Conservation (phyloP, 2,797 vertebrate genomes). For the Bovichtus diacanthus region DNA sequence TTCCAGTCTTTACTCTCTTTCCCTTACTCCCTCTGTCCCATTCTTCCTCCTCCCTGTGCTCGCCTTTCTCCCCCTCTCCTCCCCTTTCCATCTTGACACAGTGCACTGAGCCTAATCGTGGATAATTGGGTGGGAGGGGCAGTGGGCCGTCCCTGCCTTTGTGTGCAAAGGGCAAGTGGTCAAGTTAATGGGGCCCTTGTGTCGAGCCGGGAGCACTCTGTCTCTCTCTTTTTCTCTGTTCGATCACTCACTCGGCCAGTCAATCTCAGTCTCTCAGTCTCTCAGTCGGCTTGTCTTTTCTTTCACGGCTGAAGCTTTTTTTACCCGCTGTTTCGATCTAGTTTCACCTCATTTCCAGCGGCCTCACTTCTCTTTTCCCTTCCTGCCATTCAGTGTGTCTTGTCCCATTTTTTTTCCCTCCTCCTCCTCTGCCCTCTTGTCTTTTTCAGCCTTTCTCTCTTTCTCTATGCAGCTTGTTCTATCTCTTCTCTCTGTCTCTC, state of each 20-base stretch:
- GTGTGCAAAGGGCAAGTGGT: conserved; percentile 99
- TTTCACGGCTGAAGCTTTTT: conserved; percentile 61
- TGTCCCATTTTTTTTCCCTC: conserved; percentile 48
- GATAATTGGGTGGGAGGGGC: conserved; percentile 99
- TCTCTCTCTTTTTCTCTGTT: conserved; percentile 78
- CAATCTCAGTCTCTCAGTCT: conserved; percentile 73
- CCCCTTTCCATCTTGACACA: conserved; percentile 99
- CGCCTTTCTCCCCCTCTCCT: conserved; percentile 81
- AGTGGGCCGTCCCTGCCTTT: conserved; percentile 96
- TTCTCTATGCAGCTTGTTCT: conserved; percentile 46
- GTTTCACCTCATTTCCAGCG: conserved; percentile 67
- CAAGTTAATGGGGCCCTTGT: conserved; percentile 99
- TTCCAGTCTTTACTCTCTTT: conserved; percentile 27
- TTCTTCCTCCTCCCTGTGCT: conserved; percentile 53
- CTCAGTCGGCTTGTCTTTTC: conserved; percentile 68
- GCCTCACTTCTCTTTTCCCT: conserved; percentile 59
- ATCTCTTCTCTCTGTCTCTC: conserved; percentile 59
- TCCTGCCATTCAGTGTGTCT: conserved; percentile 37
- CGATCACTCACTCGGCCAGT: conserved; percentile 78
- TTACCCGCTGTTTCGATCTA: conserved; percentile 71
- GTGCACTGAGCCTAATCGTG: conserved; percentile 99
- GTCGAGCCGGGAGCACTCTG: conserved; percentile 90
- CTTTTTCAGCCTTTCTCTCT: conserved; percentile 55
- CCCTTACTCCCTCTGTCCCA: conserved; percentile 37
- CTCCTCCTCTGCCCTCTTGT: conserved; percentile 47